Evolutionary conservation across 2,888 invertebrate species (phyloP).

Genomic region (Eustalomyia histrio): DNA sequence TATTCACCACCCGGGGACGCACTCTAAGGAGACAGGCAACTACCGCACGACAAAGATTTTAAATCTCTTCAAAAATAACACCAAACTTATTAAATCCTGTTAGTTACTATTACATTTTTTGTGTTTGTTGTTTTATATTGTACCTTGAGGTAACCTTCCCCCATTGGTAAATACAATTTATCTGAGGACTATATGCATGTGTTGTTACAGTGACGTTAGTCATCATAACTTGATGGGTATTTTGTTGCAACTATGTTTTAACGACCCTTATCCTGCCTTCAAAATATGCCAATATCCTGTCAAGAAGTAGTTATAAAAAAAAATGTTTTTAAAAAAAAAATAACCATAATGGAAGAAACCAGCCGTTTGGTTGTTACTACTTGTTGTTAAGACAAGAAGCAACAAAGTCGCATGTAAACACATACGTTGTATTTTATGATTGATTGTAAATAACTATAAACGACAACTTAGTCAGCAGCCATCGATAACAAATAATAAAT

Average conservation of each 20-base stretch:
- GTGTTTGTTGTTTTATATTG: not conserved
- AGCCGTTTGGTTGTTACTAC: not conserved
- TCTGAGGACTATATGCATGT: conserved; percentile 21
- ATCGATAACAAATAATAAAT: conserved; percentile 48
- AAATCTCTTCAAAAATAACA: too few species aligned
- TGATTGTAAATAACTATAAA: conserved; percentile 64
- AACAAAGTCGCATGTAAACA: conserved; percentile 36
- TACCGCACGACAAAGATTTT: too few species aligned
- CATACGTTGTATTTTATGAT: conserved; percentile 52
- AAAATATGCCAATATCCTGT: conserved; percentile 41
- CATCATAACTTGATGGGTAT: conserved; percentile 55
- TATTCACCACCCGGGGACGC: too few species aligned
- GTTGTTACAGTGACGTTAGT: conserved; percentile 35
- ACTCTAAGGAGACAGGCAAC: too few species aligned
- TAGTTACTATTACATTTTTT: not conserved
- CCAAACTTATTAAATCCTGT: too few species aligned
- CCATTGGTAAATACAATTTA: not conserved
- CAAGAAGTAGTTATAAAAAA: conserved; percentile 12
- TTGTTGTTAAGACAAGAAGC: conserved; percentile 45
- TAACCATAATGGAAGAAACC: conserved; percentile 21
- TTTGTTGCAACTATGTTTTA: conserved; percentile 53
- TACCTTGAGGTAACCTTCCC: conserved; percentile 1
- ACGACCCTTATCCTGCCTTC: conserved; percentile 57
- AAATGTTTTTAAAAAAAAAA: conserved; percentile 12
- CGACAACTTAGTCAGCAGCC: conserved; percentile 56